Evolutionary conservation across 2,113 vertebrate species (phyloP).

Genomic region (Polypterus senegalus): DNA sequence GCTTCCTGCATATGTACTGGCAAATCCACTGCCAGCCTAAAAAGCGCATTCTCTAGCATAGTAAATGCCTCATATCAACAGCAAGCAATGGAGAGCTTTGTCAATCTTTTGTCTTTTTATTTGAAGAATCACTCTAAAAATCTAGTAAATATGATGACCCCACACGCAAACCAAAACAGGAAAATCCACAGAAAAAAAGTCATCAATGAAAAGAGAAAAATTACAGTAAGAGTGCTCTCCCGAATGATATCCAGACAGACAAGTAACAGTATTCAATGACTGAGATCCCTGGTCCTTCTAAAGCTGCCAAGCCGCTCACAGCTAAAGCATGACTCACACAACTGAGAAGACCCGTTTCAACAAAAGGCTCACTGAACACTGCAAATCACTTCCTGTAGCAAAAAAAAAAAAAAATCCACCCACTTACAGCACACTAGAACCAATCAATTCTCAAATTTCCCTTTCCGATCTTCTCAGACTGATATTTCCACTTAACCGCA

Average conservation of each 20-base stretch:
- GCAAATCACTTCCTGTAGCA: constrained; percentile 98
- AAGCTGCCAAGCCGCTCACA: constrained; percentile 80
- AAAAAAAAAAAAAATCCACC: constrained; percentile 63
- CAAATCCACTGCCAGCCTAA: constrained; percentile 67
- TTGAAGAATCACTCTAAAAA: constrained; percentile 14
- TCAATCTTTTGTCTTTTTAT: constrained; percentile 26
- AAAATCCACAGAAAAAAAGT: constrained; percentile 44
- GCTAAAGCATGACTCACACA: constrained; percentile 96
- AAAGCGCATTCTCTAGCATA: constrained; percentile 74
- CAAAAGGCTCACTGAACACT: constrained; percentile 97
- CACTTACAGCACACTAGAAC: constrained; percentile 84
- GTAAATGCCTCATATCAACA: constrained; percentile 55
- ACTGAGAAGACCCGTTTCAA: constrained; percentile 96
- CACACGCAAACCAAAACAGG: constrained; percentile 8
- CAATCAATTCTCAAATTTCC: constrained; percentile 87
- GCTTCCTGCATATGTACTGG: constrained; percentile 70
- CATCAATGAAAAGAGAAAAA: constrained; percentile 24
- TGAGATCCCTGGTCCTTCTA: constrained; percentile 58
- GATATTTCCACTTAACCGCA: constrained; percentile 50
- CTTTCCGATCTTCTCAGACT: constrained; percentile 47
- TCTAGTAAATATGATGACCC: no score
- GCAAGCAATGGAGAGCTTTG: constrained; percentile 32
- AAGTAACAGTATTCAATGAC: constrained; percentile 55
- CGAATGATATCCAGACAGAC: constrained; percentile 43
- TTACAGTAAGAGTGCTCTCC: constrained; percentile 27